Base-by-base conservation (phyloP, 2,888 invertebrate species). In the Andrena chrysosceles region DNA sequence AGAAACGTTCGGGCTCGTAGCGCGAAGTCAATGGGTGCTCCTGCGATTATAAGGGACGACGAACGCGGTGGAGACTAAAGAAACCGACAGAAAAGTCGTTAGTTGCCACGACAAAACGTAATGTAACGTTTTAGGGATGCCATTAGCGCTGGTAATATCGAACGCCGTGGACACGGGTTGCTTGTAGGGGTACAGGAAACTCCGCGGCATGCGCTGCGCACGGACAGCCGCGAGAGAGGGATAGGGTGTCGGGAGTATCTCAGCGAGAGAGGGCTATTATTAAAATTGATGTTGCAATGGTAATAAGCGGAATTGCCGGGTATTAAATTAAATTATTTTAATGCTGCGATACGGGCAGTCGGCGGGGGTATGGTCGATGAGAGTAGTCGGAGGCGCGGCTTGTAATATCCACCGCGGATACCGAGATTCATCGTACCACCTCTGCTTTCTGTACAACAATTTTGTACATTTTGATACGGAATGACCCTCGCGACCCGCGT, bases 321-420 rank as follows among this genome's bases (percentile, higher is more conserved):
- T 90, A 92, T 92, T 91, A 91, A 91, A 91, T 92, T 91, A 89
- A 91, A 92, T 91, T 90, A 91, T 91, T 91, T 90, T 91, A 90
- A 91, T 89, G 89, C 85, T 66, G 81, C 83, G 83, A 81, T 73
- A 71, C 81, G 68, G 68, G 77, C 54, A 49, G 35, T 68, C 23
- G 60, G 62, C 49, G 48, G 73, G 31, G 49, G 33, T 68, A 78
- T 64, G 81, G 77, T 74, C 79, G 81, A 74, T 79, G 87, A 52
- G 56, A 56, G 56, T 56, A 26, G 64, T 85, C 83, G 82, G 75
- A 88, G 85, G 84, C 75, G 85, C 84, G 84, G 87, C 87, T 88
- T 84, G 85, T 88, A 88, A 88, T 88, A 88, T 84, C 79, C 83
- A 86, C 73, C 56, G 78, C 77, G 76, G 70, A 68, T 69, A 68